Percentiles rank a stretch among this genome's conserved stretches.
These are phyloP conservation scores for Epinotia ramella DNA, from an alignment of 2,888 invertebrate genomes.

Conservation along the genomic window DNA sequence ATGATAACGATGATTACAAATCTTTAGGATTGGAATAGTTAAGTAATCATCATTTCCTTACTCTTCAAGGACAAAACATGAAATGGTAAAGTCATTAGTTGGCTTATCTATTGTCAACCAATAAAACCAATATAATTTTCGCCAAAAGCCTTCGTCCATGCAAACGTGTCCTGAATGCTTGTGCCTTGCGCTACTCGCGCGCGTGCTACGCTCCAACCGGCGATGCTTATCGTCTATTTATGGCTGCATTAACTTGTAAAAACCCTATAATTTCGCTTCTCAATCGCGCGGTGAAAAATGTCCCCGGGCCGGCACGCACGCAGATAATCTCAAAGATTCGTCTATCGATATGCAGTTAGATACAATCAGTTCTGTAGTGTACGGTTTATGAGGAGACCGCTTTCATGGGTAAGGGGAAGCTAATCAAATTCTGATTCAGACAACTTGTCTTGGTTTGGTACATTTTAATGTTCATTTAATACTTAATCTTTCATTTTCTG, in stretches of 20 bases:
- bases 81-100: too few species aligned
- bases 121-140: neutral
- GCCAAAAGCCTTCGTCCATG: neutral
- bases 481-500: neutral
- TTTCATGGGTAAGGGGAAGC: slow-evolving; percentile 11
- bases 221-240: slow-evolving; percentile 78
- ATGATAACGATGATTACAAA: too few species aligned
- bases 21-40: too few species aligned
- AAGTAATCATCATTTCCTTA: too few species aligned
- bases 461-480: neutral
- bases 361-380: slow-evolving; percentile 18
- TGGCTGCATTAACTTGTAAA: slow-evolving; percentile 77
- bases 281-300: slow-evolving; percentile 70
- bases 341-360: slow-evolving; percentile 37
- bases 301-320: slow-evolving; percentile 62
- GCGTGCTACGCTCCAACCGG: slow-evolving; percentile 67
- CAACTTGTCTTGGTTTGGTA: neutral
- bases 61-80: too few species aligned
- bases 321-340: slow-evolving; percentile 40
- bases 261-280: slow-evolving; percentile 75
- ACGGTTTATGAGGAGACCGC: slow-evolving; percentile 11
- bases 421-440: slow-evolving; percentile 3
- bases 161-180: slow-evolving; percentile 48
- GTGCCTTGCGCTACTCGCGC: slow-evolving; percentile 54
- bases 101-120: too few species aligned